Conservation (phyloP, 2,113 vertebrate species). For the Pelmatolapia mariae region DNA sequence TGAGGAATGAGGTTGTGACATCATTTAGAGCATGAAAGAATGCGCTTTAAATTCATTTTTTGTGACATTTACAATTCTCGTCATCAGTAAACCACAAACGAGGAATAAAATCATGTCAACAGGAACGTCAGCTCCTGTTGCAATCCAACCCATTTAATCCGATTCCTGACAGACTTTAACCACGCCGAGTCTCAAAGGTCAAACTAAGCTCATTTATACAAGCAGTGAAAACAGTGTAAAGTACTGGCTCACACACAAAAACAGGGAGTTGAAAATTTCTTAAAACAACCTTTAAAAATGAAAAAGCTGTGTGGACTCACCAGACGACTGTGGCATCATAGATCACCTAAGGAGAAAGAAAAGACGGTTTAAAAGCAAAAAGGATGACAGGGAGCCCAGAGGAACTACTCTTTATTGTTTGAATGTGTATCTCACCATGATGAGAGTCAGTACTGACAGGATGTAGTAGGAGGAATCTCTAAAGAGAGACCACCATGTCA, state of each 20-base stretch:
- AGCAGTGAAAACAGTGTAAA: neutral
- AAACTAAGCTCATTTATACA: neutral
- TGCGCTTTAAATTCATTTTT: neutral
- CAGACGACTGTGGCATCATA: constrained; percentile 73
- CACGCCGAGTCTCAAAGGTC: neutral
- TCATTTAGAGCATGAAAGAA: neutral
- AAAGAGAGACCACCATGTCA: constrained; percentile 77
- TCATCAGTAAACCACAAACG: neutral
- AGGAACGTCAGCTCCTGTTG: neutral
- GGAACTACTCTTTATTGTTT: too few species aligned
- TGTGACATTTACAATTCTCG: neutral
- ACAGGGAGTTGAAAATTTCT: neutral
- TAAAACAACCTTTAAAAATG: neutral
- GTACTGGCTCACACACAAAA: neutral
- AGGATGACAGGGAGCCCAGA: neutral
- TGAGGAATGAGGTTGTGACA: neutral
- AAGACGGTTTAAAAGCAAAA: neutral
- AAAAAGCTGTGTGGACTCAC: constrained; percentile 53
- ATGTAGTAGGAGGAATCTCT: constrained; percentile 75
- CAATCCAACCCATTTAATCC: neutral
- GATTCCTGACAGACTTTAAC: neutral
- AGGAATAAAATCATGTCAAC: neutral
- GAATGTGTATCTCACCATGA: constrained; percentile 59
- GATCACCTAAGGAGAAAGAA: constrained; percentile 62
- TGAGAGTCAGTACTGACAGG: constrained; percentile 72